Percentiles rank a stretch among this genome's conserved stretches.
phyloP scores from a whole-genome alignment of 2,797 vertebrate species.

The Glyptemys insculpta region DNA sequence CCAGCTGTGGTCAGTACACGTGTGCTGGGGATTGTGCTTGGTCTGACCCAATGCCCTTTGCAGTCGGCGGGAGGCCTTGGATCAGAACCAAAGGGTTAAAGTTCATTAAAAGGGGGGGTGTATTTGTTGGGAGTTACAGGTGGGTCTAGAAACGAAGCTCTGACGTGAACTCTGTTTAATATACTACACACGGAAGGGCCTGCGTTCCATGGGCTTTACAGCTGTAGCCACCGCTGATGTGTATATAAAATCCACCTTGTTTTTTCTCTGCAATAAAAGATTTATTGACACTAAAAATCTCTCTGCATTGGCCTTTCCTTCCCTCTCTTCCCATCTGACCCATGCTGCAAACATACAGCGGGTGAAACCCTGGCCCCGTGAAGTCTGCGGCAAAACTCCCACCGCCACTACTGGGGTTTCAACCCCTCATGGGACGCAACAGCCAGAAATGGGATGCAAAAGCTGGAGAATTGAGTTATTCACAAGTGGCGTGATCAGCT shows the following conservation, averaged over 20 bases:
- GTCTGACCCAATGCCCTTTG: background rate
- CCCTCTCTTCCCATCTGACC: background rate
- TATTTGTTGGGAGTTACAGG: background rate
- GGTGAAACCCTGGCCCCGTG: background rate
- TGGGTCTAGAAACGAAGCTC: background rate
- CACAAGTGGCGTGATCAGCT: background rate
- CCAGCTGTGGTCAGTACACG: background rate
- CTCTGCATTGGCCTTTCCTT: background rate
- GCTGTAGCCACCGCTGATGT: rapidly evolving
- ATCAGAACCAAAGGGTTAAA: background rate
- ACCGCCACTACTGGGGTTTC: rapidly evolving
- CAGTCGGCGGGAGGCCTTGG: background rate
- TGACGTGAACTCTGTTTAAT: background rate
- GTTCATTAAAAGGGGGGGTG: background rate
- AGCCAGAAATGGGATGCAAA: background rate
- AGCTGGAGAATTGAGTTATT: background rate
- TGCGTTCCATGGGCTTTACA: background rate
- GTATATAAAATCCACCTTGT: rapidly evolving
- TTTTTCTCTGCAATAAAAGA: constrained; percentile 42
- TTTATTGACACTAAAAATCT: constrained; percentile 43
- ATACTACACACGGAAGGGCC: no score
- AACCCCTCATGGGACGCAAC: background rate
- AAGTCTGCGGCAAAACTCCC: background rate
- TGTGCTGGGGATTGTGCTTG: background rate
- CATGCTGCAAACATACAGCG: rapidly evolving